These are phyloP conservation scores for Rallus limicola DNA, from an alignment of 2,113 vertebrate species.

Conservation along the genomic window DNA sequence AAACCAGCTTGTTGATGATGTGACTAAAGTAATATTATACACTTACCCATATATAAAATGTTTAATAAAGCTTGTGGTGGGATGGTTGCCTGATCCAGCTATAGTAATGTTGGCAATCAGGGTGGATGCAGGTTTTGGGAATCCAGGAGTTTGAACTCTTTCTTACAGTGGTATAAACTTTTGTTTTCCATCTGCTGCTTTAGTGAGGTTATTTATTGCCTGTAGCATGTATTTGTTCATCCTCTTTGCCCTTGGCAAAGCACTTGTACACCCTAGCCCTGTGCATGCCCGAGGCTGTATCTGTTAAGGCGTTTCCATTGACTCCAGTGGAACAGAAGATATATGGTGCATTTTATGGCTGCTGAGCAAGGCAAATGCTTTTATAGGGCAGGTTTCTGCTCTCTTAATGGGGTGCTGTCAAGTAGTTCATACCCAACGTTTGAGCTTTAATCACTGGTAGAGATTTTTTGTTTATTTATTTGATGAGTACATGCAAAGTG, in stretches of 20 bases:
- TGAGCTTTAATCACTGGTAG: not conserved
- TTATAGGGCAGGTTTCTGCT: not conserved
- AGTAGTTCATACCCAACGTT: not conserved
- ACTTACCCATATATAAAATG: not conserved
- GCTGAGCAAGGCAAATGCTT: not conserved
- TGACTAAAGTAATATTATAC: not conserved
- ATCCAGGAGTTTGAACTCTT: not conserved
- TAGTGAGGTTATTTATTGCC: not conserved
- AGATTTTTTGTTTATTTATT: not conserved
- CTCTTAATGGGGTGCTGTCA: not conserved
- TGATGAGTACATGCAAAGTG: not conserved
- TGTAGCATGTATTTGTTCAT: not conserved
- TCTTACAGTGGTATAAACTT: not conserved
- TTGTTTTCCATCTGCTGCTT: not conserved
- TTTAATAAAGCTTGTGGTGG: not conserved
- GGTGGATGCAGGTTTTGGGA: not conserved
- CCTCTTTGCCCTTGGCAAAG: slow-evolving; percentile 30
- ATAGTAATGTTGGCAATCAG: not conserved
- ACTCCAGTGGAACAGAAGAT: not conserved
- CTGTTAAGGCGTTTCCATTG: not conserved
- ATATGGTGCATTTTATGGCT: not conserved
- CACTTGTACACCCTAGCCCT: not conserved
- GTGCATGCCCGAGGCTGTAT: not conserved
- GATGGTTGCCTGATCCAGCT: not conserved
- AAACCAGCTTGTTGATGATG: not conserved